Conservation (phyloP, 2,888 invertebrate species). For the Aethes cnicana region DNA sequence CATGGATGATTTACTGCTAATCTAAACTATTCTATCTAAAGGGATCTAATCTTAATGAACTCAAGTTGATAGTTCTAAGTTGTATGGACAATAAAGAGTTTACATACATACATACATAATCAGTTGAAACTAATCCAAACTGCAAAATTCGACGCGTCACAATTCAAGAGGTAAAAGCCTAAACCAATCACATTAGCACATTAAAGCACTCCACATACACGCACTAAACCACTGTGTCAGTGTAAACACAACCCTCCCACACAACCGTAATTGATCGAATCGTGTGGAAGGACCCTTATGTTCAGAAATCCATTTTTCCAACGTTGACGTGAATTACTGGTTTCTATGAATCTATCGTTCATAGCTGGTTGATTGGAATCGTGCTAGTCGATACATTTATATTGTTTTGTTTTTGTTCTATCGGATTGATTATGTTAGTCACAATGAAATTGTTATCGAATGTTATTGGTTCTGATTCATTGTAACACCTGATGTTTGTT, state of each 20-base stretch:
- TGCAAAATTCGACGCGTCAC: neutral
- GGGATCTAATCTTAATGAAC: no score
- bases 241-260: neutral
- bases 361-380: constrained; percentile 10
- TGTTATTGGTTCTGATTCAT: no score
- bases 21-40: no score
- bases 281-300: constrained; percentile 20
- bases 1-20: no score
- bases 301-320: constrained; percentile 15
- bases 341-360: constrained; percentile 1
- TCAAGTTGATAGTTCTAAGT: no score
- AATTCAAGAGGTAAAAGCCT: neutral
- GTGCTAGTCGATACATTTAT: neutral
- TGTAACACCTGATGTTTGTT: no score
- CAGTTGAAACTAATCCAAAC: neutral
- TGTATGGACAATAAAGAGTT: no score
- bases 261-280: constrained; percentile 10
- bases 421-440: neutral
- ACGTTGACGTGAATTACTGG: neutral
- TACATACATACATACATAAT: no score
- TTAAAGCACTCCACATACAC: neutral
- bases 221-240: constrained; percentile 2
- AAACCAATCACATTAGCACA: constrained; percentile 7
- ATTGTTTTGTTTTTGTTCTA: no score
- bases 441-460: no score